A percentile compares a stretch with the other conserved stretches of the same genome.
Conservation (phyloP, 2,888 invertebrate species). For the Cephus sareptanus region DNA sequence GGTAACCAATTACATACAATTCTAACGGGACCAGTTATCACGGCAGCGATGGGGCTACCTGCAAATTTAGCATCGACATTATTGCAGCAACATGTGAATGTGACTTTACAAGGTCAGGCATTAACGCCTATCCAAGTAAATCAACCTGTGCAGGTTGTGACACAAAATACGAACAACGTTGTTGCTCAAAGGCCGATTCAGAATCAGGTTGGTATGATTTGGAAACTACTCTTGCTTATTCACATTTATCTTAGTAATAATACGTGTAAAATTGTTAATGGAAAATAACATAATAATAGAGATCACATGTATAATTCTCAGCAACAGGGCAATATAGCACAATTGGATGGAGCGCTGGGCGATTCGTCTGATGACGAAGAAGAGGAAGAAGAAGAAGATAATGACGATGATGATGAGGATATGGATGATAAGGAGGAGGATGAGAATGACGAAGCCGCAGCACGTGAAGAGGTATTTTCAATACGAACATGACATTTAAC, state of each 20-base stretch:
- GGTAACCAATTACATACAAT: slow-evolving; percentile 75
- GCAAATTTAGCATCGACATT: slow-evolving; percentile 83
- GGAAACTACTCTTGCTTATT: neutral
- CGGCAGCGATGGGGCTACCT: slow-evolving; percentile 90
- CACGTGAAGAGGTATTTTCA: slow-evolving; percentile 58
- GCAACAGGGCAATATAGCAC: slow-evolving; percentile 59
- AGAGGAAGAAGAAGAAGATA: slow-evolving; percentile 76
- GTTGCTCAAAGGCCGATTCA: slow-evolving; percentile 50
- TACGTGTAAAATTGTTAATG: neutral
- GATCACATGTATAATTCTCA: slow-evolving; percentile 1
- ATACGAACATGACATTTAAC: neutral
- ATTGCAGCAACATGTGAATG: slow-evolving; percentile 90
- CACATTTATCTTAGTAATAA: neutral
- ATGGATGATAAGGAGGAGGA: slow-evolving; percentile 66
- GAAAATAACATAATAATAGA: neutral
- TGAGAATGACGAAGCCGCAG: slow-evolving; percentile 62
- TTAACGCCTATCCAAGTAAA: slow-evolving; percentile 56
- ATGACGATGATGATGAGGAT: slow-evolving; percentile 68
- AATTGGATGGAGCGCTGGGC: slow-evolving; percentile 73
- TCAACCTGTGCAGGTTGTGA: slow-evolving; percentile 53
- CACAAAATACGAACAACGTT: slow-evolving; percentile 47
- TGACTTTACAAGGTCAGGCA: slow-evolving; percentile 74
- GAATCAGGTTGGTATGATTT: slow-evolving; percentile 43
- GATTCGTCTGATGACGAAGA: slow-evolving; percentile 83
- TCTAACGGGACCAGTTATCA: slow-evolving; percentile 87